Base-by-base conservation (phyloP, 2,888 invertebrate species). In the Matsumyia berberina region DNA sequence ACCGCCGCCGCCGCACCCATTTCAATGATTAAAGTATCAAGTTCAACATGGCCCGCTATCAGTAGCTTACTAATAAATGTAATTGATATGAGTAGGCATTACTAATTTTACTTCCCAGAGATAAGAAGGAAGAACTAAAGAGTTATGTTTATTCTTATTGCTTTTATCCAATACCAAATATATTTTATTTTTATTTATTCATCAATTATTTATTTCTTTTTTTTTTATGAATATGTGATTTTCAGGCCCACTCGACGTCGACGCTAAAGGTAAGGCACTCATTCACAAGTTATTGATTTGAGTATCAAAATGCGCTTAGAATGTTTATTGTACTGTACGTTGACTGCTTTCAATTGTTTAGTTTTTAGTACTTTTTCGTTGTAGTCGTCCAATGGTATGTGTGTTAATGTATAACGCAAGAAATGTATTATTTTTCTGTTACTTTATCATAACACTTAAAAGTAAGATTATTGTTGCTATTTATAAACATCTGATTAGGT, bases 221-320 rank as follows among this genome's bases (percentile, higher is more conserved):
- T 60, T 64, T 77, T 58, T 72, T 24, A 44, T 42, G 4, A 58
- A 72, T 73, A 17, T 76, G 46, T 76, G 64, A 31, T 70, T 85
- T 85, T 64, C 74, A 85, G 85, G 85, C 80, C 12, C 80, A 80
- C 49, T 80, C 85, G 49, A 66, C 80, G 24, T 85, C 85, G 31
- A 70, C 64, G 44, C 33, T 51, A 46, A 85, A 85, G 85, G 85
- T 85, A 85, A 85, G 85, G 49, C 67, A 46, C 44, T 58, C 17
- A 51, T 12, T n/a, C 46, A 24, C 24, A 29, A 73, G 51, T 51
- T 51, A 57, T 78, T 51, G 39, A 24, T 44, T 76, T 64, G 46
- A 31, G 39, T 64, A 51, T 58, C 57, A 31, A 42, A 46, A 9
- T 51, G 62, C 66, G 51, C 19, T 46, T 35, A 19, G n/a, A 37